A percentile compares a stretch with the other conserved stretches of the same genome.
Evolutionary conservation across 1,140 invertebrate genomes (phyloP).

Genomic region (Panagrolaimus sp.): DNA sequence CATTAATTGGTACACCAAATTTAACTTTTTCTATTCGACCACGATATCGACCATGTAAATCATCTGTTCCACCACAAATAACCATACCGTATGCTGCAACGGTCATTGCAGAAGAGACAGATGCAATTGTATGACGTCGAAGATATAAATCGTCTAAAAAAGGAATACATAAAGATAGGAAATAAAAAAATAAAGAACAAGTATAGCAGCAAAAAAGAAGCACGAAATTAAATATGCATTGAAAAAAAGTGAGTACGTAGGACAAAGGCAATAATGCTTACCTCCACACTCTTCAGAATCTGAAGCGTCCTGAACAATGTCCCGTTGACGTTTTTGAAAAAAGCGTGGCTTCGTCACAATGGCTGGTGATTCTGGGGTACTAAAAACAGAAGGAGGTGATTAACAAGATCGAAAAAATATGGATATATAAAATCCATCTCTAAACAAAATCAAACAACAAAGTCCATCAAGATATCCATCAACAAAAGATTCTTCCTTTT

Average conservation of each 20-base stretch:
- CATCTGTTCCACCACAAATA: constrained; percentile 52
- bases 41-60: constrained; percentile 53
- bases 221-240: constrained; percentile 12
- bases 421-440: no score
- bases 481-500: no score
- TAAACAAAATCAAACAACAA: no score
- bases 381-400: no score
- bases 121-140: constrained; percentile 35
- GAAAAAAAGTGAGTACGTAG: no score
- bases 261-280: no score
- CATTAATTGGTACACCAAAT: constrained; percentile 54
- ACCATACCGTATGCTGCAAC: constrained; percentile 54
- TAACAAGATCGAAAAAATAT: no score
- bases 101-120: constrained; percentile 33
- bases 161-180: no score
- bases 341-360: neutral
- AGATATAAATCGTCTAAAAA: constrained; percentile 13
- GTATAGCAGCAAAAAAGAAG: neutral
- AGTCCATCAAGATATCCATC: no score
- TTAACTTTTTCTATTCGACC: constrained; percentile 58
- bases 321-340: constrained; percentile 2
- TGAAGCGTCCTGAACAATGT: neutral
- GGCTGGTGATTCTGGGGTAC: no score
- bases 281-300: neutral
- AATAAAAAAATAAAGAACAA: neutral